Evolutionary conservation across 2,888 invertebrate species (phyloP), one percentile per base, ranked within the genome.

Genomic region (Biston stratarius): DNA sequence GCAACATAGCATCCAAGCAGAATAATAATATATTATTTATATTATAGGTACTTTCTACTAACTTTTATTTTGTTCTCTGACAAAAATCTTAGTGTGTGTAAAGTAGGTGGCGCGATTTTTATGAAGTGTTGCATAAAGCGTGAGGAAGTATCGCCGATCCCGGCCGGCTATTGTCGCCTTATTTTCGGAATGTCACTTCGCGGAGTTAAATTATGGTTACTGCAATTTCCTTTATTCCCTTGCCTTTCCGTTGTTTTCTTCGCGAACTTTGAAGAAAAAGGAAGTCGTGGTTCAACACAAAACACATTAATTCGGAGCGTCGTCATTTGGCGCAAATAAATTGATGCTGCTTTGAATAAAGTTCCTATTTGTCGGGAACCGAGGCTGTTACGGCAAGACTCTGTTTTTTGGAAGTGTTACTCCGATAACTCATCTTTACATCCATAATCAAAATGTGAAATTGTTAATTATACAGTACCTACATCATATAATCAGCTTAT

Each of bases 271-370:
- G 49, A 72, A 69, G 70, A 74, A 71, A 73, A 77, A 67, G 60
- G 61, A 64, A 61, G 67, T 61, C 63, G 65, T 55, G 57, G 60
- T 57, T 66, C 45, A 24, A 60, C 65, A 81, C 81, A 84, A 81
- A 85, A 83, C 36, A 63, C 67, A 68, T 81, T 84, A 83, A 86
- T 85, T 83, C 82, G 79, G 42, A 58, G 76, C 77, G 78, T 76
- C 83, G 83, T 84, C 87, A 84, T 87, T 86, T 80, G 74, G 82
- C 77, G 79, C 80, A 84, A 85, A 87, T 85, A 87, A 87, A 88
- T 86, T 83, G 76, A 80, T 76, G 78, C 81, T 83, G 81, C 88
- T 90, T 90, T 89, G 85, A 89, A 90, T 89, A 89, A 88, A 87
- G 80, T 85, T 82, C 80, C 83, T 83, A 86, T 89, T 88, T 85